Evolutionary conservation across 2,888 invertebrate species (phyloP).

Genomic region (Callyntrura sp.): DNA sequence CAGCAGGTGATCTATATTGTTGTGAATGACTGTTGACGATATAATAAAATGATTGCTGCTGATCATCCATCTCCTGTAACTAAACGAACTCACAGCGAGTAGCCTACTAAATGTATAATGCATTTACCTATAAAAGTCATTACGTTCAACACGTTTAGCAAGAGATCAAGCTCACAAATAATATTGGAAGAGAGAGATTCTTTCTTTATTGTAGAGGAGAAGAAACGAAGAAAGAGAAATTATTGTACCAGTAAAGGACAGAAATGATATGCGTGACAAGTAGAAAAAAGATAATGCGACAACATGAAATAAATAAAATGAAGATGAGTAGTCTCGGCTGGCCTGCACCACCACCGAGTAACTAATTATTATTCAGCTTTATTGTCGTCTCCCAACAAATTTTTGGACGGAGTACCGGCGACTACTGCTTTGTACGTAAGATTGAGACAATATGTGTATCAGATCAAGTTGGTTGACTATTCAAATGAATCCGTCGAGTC

Average conservation of each 20-base stretch:
- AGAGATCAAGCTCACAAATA: background rate
- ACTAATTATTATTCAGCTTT: background rate
- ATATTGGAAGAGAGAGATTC: background rate
- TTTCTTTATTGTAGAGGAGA: background rate
- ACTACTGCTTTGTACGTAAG: too few relatives aligned
- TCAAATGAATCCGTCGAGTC: slow-evolving; percentile 50
- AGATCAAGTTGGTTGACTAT: slow-evolving; percentile 55
- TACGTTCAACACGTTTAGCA: slow-evolving; percentile 41
- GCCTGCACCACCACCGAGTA: background rate
- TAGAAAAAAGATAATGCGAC: slow-evolving; percentile 33
- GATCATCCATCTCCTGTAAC: slow-evolving; percentile 24
- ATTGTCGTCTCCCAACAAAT: slow-evolving; percentile 10
- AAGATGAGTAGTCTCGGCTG: slow-evolving; percentile 32
- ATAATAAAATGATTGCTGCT: background rate
- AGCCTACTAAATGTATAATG: slow-evolving; percentile 51
- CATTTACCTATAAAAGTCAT: slow-evolving; percentile 42
- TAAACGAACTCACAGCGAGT: background rate
- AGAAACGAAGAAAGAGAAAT: slow-evolving; percentile 13
- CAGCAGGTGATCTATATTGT: slow-evolving; percentile 72
- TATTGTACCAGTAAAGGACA: slow-evolving; percentile 39
- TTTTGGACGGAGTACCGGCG: slow-evolving; percentile 14
- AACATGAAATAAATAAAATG: slow-evolving; percentile 7
- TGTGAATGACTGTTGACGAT: slow-evolving; percentile 32
- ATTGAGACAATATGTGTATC: slow-evolving; percentile 63
- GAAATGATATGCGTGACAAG: slow-evolving; percentile 57